These are phyloP conservation scores for Malurus splendens DNA, from an alignment of 2,797 vertebrate species.

Conservation along the genomic window DNA sequence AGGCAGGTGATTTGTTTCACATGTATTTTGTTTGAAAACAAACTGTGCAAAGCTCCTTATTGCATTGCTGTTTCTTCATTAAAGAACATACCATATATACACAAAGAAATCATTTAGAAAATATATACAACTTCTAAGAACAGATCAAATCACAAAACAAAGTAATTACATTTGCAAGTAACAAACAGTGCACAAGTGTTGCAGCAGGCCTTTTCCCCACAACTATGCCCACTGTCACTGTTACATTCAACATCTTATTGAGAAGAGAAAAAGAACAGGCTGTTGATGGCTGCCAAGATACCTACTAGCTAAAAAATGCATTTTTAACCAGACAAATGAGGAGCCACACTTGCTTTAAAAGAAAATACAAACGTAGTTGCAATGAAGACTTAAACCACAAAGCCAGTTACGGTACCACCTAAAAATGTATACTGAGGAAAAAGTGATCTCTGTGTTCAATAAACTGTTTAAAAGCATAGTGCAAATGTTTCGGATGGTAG, in stretches of 20 bases:
- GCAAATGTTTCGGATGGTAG: slow-evolving; percentile 39
- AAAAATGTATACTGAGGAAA: neutral
- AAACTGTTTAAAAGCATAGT: slow-evolving; percentile 11
- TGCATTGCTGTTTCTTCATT: slow-evolving; percentile 36
- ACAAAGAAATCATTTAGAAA: slow-evolving; percentile 63
- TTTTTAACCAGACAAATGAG: neutral
- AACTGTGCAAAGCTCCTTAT: slow-evolving; percentile 46
- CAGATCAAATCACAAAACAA: slow-evolving; percentile 16
- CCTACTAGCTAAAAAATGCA: neutral
- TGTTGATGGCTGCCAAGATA: neutral
- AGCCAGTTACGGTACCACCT: slow-evolving; percentile 19
- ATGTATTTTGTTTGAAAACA: neutral
- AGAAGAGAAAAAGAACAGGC: slow-evolving; percentile 10
- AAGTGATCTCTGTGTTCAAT: neutral
- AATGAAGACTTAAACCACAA: neutral
- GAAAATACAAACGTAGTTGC: neutral
- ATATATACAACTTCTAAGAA: slow-evolving; percentile 58
- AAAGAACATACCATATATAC: slow-evolving; percentile 53
- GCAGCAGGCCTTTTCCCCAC: slow-evolving; percentile 28
- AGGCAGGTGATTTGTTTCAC: neutral
- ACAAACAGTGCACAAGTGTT: slow-evolving; percentile 28
- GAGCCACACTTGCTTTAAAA: neutral
- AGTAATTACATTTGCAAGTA: neutral
- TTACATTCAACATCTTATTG: slow-evolving; percentile 22
- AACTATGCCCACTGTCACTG: slow-evolving; percentile 1